Evolutionary conservation across 2,113 vertebrate genomes (phyloP).

Genomic region (Corythaeola cristata): DNA sequence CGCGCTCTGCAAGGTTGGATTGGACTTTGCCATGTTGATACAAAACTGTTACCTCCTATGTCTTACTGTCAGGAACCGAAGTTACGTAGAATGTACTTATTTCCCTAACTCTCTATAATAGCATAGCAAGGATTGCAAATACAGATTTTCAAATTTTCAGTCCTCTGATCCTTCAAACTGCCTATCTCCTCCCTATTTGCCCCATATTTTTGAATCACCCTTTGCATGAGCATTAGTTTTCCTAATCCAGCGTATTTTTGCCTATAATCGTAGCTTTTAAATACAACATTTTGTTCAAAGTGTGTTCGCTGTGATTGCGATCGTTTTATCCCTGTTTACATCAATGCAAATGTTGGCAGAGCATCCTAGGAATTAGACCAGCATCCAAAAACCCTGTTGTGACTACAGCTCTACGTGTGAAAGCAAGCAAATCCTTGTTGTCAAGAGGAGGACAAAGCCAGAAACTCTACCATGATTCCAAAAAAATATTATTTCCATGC

Average conservation of each 20-base stretch:
- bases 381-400: slow-evolving; percentile 12
- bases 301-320: neutral
- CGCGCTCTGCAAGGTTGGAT: neutral
- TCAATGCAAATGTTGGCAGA: slow-evolving; percentile 24
- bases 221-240: neutral
- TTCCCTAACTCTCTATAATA: neutral
- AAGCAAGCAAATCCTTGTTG: slow-evolving; percentile 5
- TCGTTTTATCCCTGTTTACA: slow-evolving; percentile 18
- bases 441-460: neutral
- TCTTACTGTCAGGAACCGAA: neutral
- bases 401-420: neutral
- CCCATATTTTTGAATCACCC: neutral
- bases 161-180: neutral
- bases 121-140: neutral
- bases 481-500: neutral
- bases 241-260: neutral
- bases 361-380: slow-evolving; percentile 2
- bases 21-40: neutral
- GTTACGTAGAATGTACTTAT: neutral
- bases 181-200: neutral
- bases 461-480: neutral
- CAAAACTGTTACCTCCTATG: neutral
- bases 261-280: neutral
- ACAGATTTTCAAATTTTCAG: neutral
- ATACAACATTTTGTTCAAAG: neutral